Conservation (phyloP, 2,113 vertebrate genomes). For the Xiphorhynchus elegans region DNA sequence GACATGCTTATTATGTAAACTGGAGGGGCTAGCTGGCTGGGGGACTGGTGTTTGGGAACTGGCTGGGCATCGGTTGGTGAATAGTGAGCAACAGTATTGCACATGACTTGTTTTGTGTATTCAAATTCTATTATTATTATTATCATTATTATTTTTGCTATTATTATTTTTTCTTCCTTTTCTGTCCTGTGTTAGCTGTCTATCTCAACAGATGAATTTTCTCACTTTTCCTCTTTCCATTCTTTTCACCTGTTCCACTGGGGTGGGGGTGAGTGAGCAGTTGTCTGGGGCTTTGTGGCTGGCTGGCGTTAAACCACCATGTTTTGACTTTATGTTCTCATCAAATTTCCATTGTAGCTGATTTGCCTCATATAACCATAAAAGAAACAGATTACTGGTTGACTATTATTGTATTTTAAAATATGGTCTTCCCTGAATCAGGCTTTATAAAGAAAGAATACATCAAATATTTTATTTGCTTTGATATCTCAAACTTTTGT, state of each 20-base stretch:
- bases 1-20: not conserved
- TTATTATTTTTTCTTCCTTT: not conserved
- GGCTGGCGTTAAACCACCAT: not conserved
- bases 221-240: not conserved
- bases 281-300: not conserved
- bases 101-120: not conserved
- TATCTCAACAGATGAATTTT: not conserved
- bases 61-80: not conserved
- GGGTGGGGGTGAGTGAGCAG: fast-evolving
- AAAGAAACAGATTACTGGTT: not conserved
- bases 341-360: not conserved
- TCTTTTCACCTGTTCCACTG: not conserved
- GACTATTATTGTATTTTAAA: not conserved
- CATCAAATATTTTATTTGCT: not conserved
- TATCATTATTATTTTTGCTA: no score
- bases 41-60: not conserved
- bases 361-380: not conserved
- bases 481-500: not conserved
- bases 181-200: not conserved
- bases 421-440: not conserved
- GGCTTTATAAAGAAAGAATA: not conserved
- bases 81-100: not conserved
- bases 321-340: not conserved
- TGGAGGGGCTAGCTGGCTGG: not conserved
- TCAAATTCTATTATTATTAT: not conserved